Base-by-base conservation (phyloP, 2,888 invertebrate species). In the Fissipunctia ypsillon region DNA sequence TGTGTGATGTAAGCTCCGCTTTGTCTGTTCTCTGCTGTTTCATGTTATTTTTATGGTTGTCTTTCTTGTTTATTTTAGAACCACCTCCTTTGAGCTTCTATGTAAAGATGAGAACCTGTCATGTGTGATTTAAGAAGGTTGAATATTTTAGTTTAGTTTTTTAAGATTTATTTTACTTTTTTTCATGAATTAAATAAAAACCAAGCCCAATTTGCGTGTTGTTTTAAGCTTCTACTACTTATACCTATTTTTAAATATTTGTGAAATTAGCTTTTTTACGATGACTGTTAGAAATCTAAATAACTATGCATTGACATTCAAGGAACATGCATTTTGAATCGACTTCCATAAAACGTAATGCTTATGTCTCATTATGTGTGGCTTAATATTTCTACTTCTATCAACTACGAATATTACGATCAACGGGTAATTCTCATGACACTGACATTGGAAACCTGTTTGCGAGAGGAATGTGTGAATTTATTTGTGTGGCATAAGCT, bases 1-100 rank as follows among this genome's bases (percentile, higher is more conserved):
- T 80, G 88, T 88, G 86, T 87, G 88, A 84, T 87, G 79, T 78
- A 80, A 81, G 82, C 83, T 88, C 85, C 71, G 64, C 71, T 80
- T 74, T 65, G 38, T 72, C n/a, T 57, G 61, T 64, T 78, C 12
- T 69, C 28, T 64, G 22, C 19, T 79, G 60, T 69, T 84, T 74
- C 22, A 59, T 19, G 59, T 61, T 73, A 69, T 81, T 70, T 74
- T 76, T 72, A 73, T 75, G 69, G 70, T 50, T 73, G 41, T 66
- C 35, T 80, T 71, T 60, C 70, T 59, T 73, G 69, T 86, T 78
- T 81, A 81, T 79, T 84, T 83, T 81, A 35, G 84, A 81, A 71
- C 69, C 43, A 77, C 79, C 84, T 81, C 77, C 56, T 86, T 84
- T 60, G 35, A 73, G 45, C 35, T 76, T 65, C 64, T 54, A 19